Evolutionary conservation across 2,888 invertebrate species (phyloP).

Genomic region (Linyphia triangularis): DNA sequence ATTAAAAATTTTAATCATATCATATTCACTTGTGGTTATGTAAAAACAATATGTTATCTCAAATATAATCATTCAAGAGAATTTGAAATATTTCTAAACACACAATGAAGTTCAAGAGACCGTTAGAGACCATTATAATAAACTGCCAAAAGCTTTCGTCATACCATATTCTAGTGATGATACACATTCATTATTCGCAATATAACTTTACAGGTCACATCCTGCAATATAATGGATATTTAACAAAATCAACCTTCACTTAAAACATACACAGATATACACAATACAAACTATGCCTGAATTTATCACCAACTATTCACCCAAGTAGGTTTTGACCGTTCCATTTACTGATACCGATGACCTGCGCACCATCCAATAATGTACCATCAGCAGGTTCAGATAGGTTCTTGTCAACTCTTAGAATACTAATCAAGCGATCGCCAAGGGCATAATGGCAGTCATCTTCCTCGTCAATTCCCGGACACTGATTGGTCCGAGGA

Average conservation of each 20-base stretch:
- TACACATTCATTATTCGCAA: no score
- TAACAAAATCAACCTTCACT: neutral
- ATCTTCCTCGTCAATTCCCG: slow-evolving; percentile 4
- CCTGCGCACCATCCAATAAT: neutral
- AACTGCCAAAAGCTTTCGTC: no score
- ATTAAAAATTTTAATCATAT: no score
- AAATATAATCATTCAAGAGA: no score
- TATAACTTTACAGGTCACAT: neutral
- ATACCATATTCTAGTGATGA: no score
- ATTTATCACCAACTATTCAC: neutral
- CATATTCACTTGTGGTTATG: no score
- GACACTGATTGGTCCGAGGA: slow-evolving; percentile 8
- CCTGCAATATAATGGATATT: neutral
- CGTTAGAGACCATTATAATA: no score
- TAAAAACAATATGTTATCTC: no score
- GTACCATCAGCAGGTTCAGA: neutral
- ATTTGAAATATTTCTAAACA: no score
- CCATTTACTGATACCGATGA: neutral
- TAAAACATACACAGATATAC: neutral
- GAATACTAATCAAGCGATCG: slow-evolving; percentile 1
- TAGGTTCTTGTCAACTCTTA: neutral
- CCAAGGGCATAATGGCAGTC: neutral
- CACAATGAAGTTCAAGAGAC: no score
- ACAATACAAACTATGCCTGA: neutral
- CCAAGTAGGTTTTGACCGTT: neutral